These are phyloP conservation scores for Rhodeus uyekii DNA, from an alignment of 2,797 vertebrate genomes.

Conservation along the genomic window DNA sequence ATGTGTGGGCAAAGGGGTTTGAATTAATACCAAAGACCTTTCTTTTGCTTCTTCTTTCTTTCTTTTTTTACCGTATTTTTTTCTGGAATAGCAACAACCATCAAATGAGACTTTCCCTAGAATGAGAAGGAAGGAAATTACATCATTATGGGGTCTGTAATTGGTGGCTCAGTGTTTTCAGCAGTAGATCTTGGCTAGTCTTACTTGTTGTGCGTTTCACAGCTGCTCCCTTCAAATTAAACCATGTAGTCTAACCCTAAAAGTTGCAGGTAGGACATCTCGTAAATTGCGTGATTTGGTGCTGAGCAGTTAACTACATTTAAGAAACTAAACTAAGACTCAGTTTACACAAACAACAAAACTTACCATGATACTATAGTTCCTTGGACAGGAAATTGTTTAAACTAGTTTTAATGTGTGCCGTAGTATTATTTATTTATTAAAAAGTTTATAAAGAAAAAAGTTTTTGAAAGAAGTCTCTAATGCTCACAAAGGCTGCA, in stretches of 20 bases:
- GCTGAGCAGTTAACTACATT: constrained; percentile 1
- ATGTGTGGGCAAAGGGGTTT: constrained; percentile 75
- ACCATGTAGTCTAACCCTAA: constrained; percentile 42
- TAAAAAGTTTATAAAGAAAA: not conserved
- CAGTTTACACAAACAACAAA: not conserved
- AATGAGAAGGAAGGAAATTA: constrained; percentile 70
- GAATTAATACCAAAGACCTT: constrained; percentile 71
- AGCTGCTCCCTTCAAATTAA: constrained; percentile 55
- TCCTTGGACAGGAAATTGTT: not conserved
- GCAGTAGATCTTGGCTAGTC: constrained; percentile 47
- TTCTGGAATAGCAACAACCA: constrained; percentile 57
- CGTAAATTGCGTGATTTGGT: constrained; percentile 34
- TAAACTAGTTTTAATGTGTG: not conserved
- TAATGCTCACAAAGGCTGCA: not conserved
- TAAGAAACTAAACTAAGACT: not conserved
- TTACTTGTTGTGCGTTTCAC: constrained; percentile 53
- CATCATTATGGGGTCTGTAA: constrained; percentile 67
- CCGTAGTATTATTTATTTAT: not conserved
- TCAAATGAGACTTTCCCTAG: constrained; percentile 64
- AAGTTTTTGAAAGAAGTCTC: not conserved
- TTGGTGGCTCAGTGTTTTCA: constrained; percentile 67
- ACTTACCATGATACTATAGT: not conserved
- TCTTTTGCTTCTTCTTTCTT: constrained; percentile 62
- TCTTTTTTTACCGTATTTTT: constrained; percentile 46
- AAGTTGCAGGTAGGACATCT: constrained; percentile 37